phyloP scores from a whole-genome alignment of 92 coral and sea anemone genomes.

The Parazoanthus atlanticus region DNA sequence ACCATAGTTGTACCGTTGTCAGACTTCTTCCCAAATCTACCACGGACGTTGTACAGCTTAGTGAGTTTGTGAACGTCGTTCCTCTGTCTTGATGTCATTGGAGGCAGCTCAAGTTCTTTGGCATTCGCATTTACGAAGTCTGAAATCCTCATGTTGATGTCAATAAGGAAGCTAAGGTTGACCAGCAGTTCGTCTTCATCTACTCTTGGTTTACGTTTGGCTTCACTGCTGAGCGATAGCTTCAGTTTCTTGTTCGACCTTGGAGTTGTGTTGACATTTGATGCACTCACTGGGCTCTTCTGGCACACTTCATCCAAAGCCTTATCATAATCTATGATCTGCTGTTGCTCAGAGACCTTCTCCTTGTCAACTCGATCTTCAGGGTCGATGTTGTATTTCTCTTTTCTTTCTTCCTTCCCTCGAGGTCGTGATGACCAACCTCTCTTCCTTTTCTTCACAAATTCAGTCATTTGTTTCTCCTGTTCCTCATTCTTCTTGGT shows the following conservation, averaged over 20 bases:
- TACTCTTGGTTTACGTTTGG: neutral
- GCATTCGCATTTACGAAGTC: slow-evolving; percentile 63
- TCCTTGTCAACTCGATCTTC: neutral
- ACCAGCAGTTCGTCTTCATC: slow-evolving; percentile 71
- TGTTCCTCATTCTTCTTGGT: neutral
- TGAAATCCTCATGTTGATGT: slow-evolving; percentile 80
- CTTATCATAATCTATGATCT: slow-evolving; percentile 7
- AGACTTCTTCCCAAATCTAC: slow-evolving; percentile 76
- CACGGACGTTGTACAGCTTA: slow-evolving; percentile 78
- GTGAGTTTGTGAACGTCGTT: slow-evolving; percentile 86
- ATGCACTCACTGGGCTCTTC: neutral
- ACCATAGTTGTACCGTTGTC: slow-evolving; percentile 77
- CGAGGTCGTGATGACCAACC: neutral
- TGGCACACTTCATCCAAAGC: neutral
- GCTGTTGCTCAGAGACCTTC: neutral
- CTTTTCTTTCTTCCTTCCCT: neutral
- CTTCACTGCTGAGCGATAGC: neutral
- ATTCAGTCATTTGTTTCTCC: neutral
- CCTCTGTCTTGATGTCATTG: slow-evolving; percentile 83
- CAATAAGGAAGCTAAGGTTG: slow-evolving; percentile 82
- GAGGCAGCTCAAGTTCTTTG: slow-evolving; percentile 78
- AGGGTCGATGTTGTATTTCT: neutral
- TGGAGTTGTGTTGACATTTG: slow-evolving; percentile 7
- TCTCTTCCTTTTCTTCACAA: neutral
- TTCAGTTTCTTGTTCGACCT: slow-evolving; percentile 7